phyloP scores from a whole-genome alignment of 2,113 vertebrate genomes.

The Epinephelus fuscoguttatus region DNA sequence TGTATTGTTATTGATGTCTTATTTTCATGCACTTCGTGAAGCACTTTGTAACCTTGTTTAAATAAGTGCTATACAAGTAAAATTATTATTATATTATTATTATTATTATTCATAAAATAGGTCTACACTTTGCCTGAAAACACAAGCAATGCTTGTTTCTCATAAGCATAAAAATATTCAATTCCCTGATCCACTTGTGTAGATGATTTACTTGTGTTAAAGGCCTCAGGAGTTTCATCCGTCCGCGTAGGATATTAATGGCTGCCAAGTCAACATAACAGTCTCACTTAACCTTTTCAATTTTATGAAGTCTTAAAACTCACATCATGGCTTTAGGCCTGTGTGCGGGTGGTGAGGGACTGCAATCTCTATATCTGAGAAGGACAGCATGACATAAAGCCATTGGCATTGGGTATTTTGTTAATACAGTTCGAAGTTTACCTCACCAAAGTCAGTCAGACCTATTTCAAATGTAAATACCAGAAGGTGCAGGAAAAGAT shows the following conservation, averaged over 20 bases:
- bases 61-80: too few species aligned
- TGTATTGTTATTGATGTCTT: too few species aligned
- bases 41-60: too few species aligned
- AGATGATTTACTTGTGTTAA: constrained; percentile 18
- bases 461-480: not conserved
- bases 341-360: not conserved
- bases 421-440: not conserved
- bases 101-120: not conserved
- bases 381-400: constrained; percentile 1
- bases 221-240: constrained; percentile 8
- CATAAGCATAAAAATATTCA: not conserved
- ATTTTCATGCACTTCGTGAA: too few species aligned
- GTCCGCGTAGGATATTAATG: constrained; percentile 40
- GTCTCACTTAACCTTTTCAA: constrained; percentile 61
- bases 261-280: constrained; percentile 55
- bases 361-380: constrained; percentile 7
- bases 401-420: not conserved
- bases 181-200: not conserved
- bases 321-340: constrained; percentile 36
- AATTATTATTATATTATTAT: too few species aligned
- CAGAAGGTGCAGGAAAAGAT: not conserved
- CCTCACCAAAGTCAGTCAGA: not conserved
- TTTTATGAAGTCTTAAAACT: constrained; percentile 64
- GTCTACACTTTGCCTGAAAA: not conserved
- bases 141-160: not conserved